phyloP scores from a whole-genome alignment of 2,888 invertebrate species.

The Stegophylla sp. region DNA sequence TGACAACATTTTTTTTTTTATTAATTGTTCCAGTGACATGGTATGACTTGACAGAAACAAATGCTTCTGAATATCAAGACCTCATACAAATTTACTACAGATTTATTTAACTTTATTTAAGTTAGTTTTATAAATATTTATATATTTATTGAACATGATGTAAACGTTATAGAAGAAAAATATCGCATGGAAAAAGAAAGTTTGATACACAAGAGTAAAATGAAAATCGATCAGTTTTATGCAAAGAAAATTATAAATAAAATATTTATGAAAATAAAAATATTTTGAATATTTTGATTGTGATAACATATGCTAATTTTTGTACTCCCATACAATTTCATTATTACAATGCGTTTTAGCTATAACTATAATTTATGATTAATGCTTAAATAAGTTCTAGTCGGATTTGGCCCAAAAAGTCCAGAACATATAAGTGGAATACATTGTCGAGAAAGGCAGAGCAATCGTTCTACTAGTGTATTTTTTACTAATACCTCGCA shows the following conservation, averaged over 20 bases:
- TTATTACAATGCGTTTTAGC: slow-evolving; percentile 11
- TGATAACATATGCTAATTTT: slow-evolving; percentile 38
- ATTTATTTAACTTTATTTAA: slow-evolving; percentile 17
- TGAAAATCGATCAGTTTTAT: slow-evolving; percentile 21
- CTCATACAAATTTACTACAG: slow-evolving; percentile 51
- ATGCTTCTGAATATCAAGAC: slow-evolving; percentile 48
- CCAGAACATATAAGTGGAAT: slow-evolving; percentile 26
- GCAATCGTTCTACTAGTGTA: slow-evolving; percentile 19
- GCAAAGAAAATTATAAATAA: slow-evolving; percentile 18
- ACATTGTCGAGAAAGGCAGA: neutral
- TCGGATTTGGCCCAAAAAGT: slow-evolving; percentile 43
- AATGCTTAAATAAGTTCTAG: slow-evolving; percentile 12
- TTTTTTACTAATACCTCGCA: slow-evolving; percentile 5
- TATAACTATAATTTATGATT: slow-evolving; percentile 1
- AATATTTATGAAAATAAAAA: too few species aligned
- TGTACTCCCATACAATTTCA: neutral
- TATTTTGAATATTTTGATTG: too few species aligned
- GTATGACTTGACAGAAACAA: slow-evolving; percentile 21
- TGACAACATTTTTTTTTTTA: neutral
- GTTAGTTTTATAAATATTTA: slow-evolving; percentile 6
- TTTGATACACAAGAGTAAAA: neutral
- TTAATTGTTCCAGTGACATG: slow-evolving; percentile 44
- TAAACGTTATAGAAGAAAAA: neutral
- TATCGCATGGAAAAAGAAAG: neutral
- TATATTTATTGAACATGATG: slow-evolving; percentile 11